These are phyloP conservation scores for Tipula vernalis DNA, from an alignment of 2,888 invertebrate species.

Conservation along the genomic window DNA sequence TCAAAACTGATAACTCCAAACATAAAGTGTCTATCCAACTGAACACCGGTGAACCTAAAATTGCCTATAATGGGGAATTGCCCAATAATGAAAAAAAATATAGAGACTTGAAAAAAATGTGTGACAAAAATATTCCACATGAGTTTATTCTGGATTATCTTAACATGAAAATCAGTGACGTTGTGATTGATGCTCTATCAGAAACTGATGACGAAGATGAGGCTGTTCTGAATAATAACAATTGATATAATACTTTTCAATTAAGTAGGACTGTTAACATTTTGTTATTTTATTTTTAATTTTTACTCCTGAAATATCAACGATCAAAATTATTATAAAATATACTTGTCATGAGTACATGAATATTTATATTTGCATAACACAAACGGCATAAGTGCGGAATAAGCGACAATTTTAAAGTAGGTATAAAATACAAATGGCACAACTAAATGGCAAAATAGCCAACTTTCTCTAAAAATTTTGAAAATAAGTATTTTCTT, in stretches of 20 bases:
- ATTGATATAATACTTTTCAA: neutral
- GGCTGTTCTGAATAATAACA: neutral
- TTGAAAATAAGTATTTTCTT: neutral
- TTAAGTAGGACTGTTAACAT: neutral
- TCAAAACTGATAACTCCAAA: neutral
- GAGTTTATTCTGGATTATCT: neutral
- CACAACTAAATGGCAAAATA: neutral
- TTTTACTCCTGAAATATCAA: neutral
- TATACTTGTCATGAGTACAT: neutral
- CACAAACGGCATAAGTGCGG: neutral
- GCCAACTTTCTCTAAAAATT: neutral
- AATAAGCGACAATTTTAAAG: neutral
- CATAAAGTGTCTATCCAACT: neutral
- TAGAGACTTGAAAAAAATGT: too few relatives aligned
- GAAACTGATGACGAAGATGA: neutral
- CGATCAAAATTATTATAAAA: neutral
- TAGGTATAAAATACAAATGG: neutral
- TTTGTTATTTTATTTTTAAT: neutral
- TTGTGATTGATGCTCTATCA: neutral
- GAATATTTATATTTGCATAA: neutral
- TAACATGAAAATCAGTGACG: too few relatives aligned
- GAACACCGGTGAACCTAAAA: neutral
- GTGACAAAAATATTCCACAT: neutral
- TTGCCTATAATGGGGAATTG: neutral
- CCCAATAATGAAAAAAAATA: neutral